These are phyloP conservation scores for Heliconius cydno DNA, from an alignment of 2,888 invertebrate species.

Conservation along the genomic window DNA sequence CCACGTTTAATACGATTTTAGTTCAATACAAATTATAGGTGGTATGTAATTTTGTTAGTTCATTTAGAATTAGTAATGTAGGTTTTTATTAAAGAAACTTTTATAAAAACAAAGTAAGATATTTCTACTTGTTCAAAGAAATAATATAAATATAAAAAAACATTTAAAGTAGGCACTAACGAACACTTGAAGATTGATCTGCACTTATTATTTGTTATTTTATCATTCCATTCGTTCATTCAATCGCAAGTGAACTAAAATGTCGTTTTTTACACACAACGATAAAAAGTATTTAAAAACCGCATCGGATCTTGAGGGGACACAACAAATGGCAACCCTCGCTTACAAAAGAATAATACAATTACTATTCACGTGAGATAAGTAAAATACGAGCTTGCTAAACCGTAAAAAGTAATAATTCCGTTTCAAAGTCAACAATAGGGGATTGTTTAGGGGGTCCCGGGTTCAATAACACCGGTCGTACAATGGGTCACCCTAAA, in stretches of 20 bases:
- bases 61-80: neutral
- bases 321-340: constrained; percentile 55
- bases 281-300: constrained; percentile 40
- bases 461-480: constrained; percentile 51
- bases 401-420: constrained; percentile 83
- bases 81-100: neutral
- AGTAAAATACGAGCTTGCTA: constrained; percentile 82
- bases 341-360: constrained; percentile 63
- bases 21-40: neutral
- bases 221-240: neutral
- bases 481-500: constrained; percentile 42
- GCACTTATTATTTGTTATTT: constrained; percentile 1
- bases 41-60: constrained; percentile 5
- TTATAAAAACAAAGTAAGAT: neutral
- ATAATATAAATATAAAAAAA: neutral
- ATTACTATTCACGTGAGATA: constrained; percentile 81
- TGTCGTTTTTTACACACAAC: neutral
- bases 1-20: constrained; percentile 17
- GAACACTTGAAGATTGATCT: neutral
- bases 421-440: constrained; percentile 80
- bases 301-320: constrained; percentile 42
- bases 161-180: neutral
- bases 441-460: constrained; percentile 67
- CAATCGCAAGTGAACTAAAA: neutral
- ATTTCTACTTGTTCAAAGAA: neutral